Conservation (phyloP, 2,113 vertebrate species). For the Harpagus bidentatus region DNA sequence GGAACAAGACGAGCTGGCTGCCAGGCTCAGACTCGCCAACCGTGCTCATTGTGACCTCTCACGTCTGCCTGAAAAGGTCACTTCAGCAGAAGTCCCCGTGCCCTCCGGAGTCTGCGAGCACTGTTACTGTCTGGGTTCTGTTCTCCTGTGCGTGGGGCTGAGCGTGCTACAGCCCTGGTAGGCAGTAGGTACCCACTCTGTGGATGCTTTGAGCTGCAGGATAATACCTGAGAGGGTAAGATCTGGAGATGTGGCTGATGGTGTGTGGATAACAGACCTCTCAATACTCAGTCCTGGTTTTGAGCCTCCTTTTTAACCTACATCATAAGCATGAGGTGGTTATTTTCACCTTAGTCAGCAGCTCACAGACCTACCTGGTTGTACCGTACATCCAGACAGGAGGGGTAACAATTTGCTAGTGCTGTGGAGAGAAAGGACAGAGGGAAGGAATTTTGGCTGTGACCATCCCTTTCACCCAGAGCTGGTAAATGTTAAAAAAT, state of each 20-base stretch:
- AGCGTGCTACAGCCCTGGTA: background rate
- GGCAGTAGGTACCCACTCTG: background rate
- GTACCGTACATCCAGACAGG: background rate
- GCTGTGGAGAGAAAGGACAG: background rate
- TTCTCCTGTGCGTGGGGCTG: background rate
- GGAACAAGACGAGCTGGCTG: background rate
- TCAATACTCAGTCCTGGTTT: background rate
- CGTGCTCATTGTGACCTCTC: background rate
- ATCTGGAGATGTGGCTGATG: background rate
- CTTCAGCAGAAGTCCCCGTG: background rate
- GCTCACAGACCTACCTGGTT: background rate
- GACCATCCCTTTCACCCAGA: background rate
- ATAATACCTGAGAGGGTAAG: background rate
- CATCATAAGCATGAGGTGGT: background rate
- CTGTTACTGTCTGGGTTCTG: background rate
- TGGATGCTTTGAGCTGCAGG: background rate
- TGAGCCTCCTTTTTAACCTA: background rate
- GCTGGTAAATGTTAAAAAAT: background rate
- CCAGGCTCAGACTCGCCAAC: background rate
- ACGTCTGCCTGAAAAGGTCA: background rate
- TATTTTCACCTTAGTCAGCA: background rate
- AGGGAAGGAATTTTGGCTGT: background rate
- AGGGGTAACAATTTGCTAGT: background rate
- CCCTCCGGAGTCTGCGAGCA: background rate
- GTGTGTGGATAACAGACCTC: background rate